Conservation (phyloP, 2,888 invertebrate genomes). For the Acrocera orbiculus region DNA sequence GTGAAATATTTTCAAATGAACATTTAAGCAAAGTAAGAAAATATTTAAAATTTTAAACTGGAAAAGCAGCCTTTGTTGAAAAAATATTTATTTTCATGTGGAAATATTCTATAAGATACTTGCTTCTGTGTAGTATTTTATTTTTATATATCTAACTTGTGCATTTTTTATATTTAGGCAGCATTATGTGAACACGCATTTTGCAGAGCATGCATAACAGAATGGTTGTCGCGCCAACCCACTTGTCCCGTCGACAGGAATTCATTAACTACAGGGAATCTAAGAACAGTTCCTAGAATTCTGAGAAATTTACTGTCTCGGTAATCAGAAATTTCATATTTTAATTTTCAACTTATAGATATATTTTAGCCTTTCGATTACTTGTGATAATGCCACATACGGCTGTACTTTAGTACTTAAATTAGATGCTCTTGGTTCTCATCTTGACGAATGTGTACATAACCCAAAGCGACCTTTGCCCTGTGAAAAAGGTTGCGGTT, state of each 20-base stretch:
- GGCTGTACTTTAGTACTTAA: conserved; percentile 76
- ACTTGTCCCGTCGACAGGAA: conserved; percentile 91
- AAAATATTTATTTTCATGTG: too few species aligned
- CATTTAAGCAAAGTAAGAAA: too few species aligned
- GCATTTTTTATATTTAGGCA: conserved; percentile 41
- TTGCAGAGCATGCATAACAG: conserved; percentile 82
- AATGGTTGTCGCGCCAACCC: conserved; percentile 86
- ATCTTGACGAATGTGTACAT: conserved; percentile 80
- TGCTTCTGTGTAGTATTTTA: too few species aligned
- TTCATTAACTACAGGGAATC: conserved; percentile 71
- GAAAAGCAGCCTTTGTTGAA: too few species aligned
- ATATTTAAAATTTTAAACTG: too few species aligned
- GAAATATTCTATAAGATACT: too few species aligned
- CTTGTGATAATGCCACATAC: conserved; percentile 77
- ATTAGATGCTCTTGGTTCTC: conserved; percentile 66
- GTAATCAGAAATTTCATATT: conserved; percentile 25
- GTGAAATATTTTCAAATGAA: too few species aligned
- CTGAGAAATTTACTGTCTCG: conserved; percentile 77
- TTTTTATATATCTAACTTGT: too few species aligned
- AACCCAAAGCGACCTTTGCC: conserved; percentile 88
- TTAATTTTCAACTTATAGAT: background rate
- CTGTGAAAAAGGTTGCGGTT: conserved; percentile 86
- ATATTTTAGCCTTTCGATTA: conserved; percentile 53
- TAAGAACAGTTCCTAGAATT: conserved; percentile 84
- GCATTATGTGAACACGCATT: conserved; percentile 94